phyloP scores from a whole-genome alignment of 2,888 invertebrate species.

The Tetrapedia diversipes region DNA sequence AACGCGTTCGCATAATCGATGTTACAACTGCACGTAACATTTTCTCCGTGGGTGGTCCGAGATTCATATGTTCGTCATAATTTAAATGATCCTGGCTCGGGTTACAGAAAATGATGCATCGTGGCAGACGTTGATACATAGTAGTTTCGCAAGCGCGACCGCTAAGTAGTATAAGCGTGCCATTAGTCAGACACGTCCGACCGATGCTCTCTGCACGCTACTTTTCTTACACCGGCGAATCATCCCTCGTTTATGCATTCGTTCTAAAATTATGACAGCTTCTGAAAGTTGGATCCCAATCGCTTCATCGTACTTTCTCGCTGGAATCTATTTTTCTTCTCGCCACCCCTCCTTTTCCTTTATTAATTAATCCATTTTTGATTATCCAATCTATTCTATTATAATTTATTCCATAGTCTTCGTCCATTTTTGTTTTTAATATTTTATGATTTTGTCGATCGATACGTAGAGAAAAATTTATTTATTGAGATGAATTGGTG shows the following conservation, averaged over 20 bases:
- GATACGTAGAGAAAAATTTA: too few relatives aligned
- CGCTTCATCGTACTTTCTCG: not conserved
- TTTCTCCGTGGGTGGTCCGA: not conserved
- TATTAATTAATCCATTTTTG: too few relatives aligned
- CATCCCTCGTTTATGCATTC: slow-evolving; percentile 58
- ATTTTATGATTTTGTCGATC: too few relatives aligned
- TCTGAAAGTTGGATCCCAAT: not conserved
- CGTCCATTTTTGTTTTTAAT: too few relatives aligned
- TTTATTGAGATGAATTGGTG: too few relatives aligned
- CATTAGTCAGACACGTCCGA: slow-evolving; percentile 65
- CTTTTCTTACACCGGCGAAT: slow-evolving; percentile 66
- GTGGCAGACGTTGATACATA: slow-evolving; percentile 45
- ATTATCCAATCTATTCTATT: too few relatives aligned
- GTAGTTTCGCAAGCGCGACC: slow-evolving; percentile 53
- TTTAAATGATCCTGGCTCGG: slow-evolving; percentile 60
- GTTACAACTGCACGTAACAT: too few relatives aligned
- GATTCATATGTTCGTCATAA: slow-evolving; percentile 40
- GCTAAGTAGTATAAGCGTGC: slow-evolving; percentile 58
- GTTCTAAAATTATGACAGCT: slow-evolving; percentile 68
- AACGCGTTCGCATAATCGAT: too few relatives aligned
- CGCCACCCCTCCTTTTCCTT: too few relatives aligned
- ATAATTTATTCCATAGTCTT: too few relatives aligned
- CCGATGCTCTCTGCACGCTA: slow-evolving; percentile 44
- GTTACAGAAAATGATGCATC: slow-evolving; percentile 57
- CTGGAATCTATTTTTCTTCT: not conserved